These are phyloP conservation scores for Balearica regulorum DNA, from an alignment of 2,797 vertebrate species.

Conservation along the genomic window DNA sequence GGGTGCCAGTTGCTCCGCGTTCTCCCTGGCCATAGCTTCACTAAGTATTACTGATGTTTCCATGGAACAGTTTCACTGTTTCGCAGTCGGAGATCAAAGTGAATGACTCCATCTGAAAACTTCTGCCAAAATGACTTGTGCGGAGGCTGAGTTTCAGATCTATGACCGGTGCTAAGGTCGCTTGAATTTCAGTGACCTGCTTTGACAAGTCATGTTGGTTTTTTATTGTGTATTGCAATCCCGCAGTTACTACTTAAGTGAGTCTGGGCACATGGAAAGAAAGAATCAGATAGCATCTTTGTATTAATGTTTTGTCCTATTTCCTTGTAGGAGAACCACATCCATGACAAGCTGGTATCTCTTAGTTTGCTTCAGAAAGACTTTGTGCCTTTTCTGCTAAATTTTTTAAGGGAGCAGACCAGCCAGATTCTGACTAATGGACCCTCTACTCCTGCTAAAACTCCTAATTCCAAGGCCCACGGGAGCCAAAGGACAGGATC, in stretches of 20 bases:
- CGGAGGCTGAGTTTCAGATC: not conserved
- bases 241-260: not conserved
- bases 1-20: not conserved
- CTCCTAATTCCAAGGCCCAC: slow-evolving; percentile 76
- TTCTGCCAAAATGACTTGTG: not conserved
- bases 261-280: not conserved
- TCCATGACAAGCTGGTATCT: slow-evolving; percentile 56
- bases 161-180: not conserved
- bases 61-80: not conserved
- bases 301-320: not conserved
- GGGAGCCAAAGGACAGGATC: slow-evolving; percentile 53
- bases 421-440: slow-evolving; percentile 89
- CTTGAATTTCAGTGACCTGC: not conserved
- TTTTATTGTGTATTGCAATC: not conserved
- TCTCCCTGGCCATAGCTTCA: not conserved
- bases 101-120: not conserved
- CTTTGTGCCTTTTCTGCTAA: slow-evolving; percentile 93
- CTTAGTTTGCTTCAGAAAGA: slow-evolving; percentile 81
- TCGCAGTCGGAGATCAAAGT: not conserved
- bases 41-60: not conserved
- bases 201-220: not conserved
- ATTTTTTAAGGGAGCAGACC: slow-evolving; percentile 95
- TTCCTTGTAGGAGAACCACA: slow-evolving; percentile 71
- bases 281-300: not conserved
- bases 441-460: slow-evolving; percentile 93